phyloP scores from a whole-genome alignment of 2,797 vertebrate genomes.

The Pseudomugil tenellus region DNA sequence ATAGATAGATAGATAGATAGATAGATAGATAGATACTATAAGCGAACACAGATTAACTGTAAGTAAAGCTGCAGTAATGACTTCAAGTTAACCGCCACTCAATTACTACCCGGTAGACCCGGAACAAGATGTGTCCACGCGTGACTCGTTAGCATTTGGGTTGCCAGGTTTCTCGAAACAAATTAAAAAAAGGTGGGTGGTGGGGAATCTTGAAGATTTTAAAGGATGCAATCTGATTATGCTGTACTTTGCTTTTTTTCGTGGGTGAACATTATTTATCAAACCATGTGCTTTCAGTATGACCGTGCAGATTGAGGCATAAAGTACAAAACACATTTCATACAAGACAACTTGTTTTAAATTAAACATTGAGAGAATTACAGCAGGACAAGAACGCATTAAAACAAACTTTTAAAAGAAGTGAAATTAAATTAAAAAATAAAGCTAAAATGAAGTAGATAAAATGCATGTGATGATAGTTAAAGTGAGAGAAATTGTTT shows the following conservation, averaged over 20 bases:
- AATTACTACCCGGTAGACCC: constrained; percentile 48
- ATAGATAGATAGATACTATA: not conserved
- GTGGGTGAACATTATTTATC: not conserved
- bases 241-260: not conserved
- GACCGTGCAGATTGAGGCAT: no score
- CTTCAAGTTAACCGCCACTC: constrained; percentile 34
- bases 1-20: not conserved
- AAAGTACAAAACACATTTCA: not conserved
- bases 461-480: no score
- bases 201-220: not conserved
- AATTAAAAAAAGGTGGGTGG: no score
- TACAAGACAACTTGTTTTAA: no score
- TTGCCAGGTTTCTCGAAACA: constrained; percentile 66
- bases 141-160: constrained; percentile 56
- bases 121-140: constrained; percentile 66
- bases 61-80: not conserved
- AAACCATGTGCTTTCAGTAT: not conserved
- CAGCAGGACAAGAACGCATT: no score
- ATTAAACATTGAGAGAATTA: no score
- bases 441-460: no score
- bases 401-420: no score
- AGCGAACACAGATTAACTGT: not conserved
- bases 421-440: no score
- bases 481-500: no score
- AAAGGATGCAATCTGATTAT: not conserved